Evolutionary conservation across 2,797 vertebrate species (phyloP).

Genomic region (Ceyx erithaca): DNA sequence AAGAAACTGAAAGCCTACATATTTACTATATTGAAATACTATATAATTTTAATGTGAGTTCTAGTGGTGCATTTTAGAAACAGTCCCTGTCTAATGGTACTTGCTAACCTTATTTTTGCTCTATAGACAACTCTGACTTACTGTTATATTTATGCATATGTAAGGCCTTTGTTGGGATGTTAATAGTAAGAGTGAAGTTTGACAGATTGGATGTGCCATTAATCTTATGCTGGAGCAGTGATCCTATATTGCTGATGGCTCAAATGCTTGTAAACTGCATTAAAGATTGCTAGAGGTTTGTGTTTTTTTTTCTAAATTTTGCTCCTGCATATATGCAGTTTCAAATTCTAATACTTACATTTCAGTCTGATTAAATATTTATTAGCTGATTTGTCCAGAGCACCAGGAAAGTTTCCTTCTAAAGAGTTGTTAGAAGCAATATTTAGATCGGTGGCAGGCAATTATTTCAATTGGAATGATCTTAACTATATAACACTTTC

Average conservation of each 20-base stretch:
- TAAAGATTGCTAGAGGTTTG: neutral
- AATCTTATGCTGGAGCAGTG: constrained; percentile 5
- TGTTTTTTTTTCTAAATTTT: neutral
- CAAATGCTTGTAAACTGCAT: neutral
- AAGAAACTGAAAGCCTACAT: neutral
- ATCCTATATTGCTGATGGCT: neutral
- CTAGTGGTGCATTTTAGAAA: neutral
- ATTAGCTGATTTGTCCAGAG: neutral
- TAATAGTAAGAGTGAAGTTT: constrained; percentile 27
- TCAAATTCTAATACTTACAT: neutral
- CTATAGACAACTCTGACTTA: neutral
- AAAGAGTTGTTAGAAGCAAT: neutral
- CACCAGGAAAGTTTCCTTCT: neutral
- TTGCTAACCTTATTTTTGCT: neutral
- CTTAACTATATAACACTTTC: neutral
- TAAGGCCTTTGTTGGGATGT: neutral
- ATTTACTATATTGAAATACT: neutral
- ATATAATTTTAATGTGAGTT: neutral
- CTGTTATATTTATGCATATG: neutral
- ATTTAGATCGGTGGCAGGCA: neutral
- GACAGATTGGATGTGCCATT: constrained; percentile 27
- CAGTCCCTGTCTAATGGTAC: neutral
- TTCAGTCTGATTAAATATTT: neutral
- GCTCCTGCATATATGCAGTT: neutral
- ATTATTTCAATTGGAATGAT: constrained; percentile 3